Conservation (phyloP, 2,797 vertebrate species). For the Lutjanus campechanus region DNA sequence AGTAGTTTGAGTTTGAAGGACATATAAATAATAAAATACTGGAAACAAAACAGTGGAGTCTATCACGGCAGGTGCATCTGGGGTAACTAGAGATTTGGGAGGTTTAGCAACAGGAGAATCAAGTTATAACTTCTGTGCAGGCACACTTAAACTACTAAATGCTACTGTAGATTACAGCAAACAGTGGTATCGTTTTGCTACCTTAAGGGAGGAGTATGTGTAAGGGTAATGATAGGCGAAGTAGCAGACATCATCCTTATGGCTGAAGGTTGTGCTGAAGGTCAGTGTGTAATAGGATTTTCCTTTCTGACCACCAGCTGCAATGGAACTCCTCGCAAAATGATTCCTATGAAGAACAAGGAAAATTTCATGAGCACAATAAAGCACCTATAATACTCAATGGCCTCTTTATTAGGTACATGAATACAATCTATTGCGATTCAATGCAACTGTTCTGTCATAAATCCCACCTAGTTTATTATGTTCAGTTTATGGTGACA, state of each 20-base stretch:
- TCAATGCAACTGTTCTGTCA: background rate
- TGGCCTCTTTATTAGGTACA: background rate
- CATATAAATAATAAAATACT: slow-evolving; percentile 10
- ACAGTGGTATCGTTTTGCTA: slow-evolving; percentile 59
- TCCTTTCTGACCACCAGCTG: slow-evolving; percentile 96
- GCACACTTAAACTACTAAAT: background rate
- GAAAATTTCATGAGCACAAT: slow-evolving; percentile 11
- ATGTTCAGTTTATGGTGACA: background rate
- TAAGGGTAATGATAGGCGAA: slow-evolving; percentile 99
- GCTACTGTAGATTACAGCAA: background rate
- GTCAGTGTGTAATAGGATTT: slow-evolving; percentile 98
- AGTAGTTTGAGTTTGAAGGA: slow-evolving; percentile 5
- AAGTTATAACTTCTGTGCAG: background rate
- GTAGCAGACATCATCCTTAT: slow-evolving; percentile 98
- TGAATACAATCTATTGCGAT: background rate
- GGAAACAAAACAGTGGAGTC: slow-evolving; percentile 8
- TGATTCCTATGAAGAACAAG: slow-evolving; percentile 88
- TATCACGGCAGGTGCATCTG: slow-evolving; percentile 3
- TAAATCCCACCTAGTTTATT: background rate
- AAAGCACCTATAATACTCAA: background rate
- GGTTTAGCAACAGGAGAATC: background rate
- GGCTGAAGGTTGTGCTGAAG: slow-evolving; percentile 93
- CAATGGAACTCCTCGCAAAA: slow-evolving; percentile 96
- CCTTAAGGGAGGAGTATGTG: slow-evolving; percentile 97
- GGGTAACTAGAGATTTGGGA: background rate